Base-by-base conservation (phyloP, 2,797 vertebrate species). In the Eulemur mongoz region DNA sequence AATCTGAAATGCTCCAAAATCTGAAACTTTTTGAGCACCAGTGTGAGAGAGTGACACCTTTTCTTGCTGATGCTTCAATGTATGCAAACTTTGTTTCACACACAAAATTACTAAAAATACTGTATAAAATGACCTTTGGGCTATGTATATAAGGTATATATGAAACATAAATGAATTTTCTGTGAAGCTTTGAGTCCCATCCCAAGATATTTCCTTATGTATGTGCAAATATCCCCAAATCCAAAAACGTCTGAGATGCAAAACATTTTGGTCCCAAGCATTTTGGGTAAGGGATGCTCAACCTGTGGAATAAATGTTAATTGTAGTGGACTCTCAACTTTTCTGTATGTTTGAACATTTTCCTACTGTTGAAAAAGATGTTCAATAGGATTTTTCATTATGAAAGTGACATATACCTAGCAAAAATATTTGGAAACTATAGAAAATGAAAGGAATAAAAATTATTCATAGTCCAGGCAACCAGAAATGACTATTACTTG, bases 351-450 rank as follows among this genome's bases (percentile, higher is more conserved):
- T 96, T 61, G 40, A 43, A 89, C 25, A 70, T 79, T 89, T 93
- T 89, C 30, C 40, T 27, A 48, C 17, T 20, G 7, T 27, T 72
- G 5, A 45, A 40, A 85, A 79, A 79, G 72, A 80, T 25, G 5
- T 59, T 45, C 57, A 86, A 27, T 67, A 17, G 14, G 14, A 79
- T 43, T 93, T 90, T 70, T 88, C 27, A 38, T 40, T 86, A 30
- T 70, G 25, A 87, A 54, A 84, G 11, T 72, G 59, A 48, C 35
- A 59, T 32, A 20, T 75, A 7, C 40, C 61, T 50, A 27, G n/a
- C 45, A 54, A 93, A 91, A 93, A 43, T 89, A 65, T 75, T 93
- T 85, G 32, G 13, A 88, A 91, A 94, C 43, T 14, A 18, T 59
- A 75, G 67, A 67, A 83, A 91, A 85, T 79, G 20, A 72, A 92